These are phyloP conservation scores for Antheraea mylitta DNA, from an alignment of 1,140 invertebrate genomes.

Conservation along the genomic window DNA sequence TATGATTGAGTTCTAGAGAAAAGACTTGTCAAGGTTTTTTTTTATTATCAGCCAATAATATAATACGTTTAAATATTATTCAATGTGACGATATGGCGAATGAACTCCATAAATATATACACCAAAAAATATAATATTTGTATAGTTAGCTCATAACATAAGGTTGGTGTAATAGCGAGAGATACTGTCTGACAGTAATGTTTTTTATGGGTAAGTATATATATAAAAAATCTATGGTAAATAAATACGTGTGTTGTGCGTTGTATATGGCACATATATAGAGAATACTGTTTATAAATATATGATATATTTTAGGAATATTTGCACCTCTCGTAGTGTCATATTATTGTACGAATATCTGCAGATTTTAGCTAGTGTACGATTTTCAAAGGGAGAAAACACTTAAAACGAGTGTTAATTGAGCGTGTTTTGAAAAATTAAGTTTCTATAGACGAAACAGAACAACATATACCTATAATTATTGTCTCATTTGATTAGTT, in stretches of 20 bases:
- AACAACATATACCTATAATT: constrained; percentile 38
- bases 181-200: constrained; percentile 72
- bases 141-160: constrained; percentile 59
- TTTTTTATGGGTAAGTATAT: constrained; percentile 65
- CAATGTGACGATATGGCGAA: constrained; percentile 30
- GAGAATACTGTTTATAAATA: constrained; percentile 69
- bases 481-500: constrained; percentile 63
- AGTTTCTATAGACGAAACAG: constrained; percentile 52
- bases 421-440: constrained; percentile 29
- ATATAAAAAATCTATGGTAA: constrained; percentile 26
- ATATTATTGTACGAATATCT: constrained; percentile 57
- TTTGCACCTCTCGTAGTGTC: constrained; percentile 75
- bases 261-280: constrained; percentile 71
- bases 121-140: constrained; percentile 56
- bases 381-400: constrained; percentile 32
- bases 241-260: constrained; percentile 52
- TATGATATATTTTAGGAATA: constrained; percentile 75
- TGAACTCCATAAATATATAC: constrained; percentile 54
- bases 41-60: too few species aligned
- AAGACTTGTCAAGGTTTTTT: too few species aligned
- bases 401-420: constrained; percentile 19
- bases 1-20: too few species aligned
- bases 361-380: constrained; percentile 64
- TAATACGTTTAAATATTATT: too few species aligned
- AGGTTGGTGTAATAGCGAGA: constrained; percentile 66